Evolutionary conservation across 2,113 vertebrate species (phyloP).

Genomic region (Vombatus ursinus): DNA sequence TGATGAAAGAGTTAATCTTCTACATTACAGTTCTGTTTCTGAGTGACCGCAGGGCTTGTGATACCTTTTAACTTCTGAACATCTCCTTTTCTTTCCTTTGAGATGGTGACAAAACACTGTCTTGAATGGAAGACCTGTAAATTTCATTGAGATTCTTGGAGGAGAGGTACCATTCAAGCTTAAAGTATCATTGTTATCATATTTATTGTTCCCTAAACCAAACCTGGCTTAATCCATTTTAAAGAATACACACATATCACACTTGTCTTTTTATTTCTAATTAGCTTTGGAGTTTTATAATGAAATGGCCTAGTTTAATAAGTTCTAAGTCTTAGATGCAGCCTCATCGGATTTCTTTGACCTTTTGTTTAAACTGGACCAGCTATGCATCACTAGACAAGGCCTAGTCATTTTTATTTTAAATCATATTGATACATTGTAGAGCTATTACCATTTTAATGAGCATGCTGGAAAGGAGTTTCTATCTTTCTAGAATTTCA

Average conservation of each 20-base stretch:
- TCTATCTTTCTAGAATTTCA: conserved; percentile 17
- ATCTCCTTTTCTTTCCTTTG: not conserved
- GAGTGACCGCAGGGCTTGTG: not conserved
- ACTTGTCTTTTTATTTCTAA: conserved; percentile 22
- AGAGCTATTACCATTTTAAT: conserved; percentile 1
- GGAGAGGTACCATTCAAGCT: not conserved
- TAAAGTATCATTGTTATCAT: not conserved
- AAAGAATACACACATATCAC: not conserved
- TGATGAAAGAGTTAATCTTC: not conserved
- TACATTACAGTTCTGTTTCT: not conserved
- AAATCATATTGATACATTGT: not conserved
- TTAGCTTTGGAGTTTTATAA: conserved; percentile 46
- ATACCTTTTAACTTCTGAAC: not conserved
- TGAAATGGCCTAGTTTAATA: conserved; percentile 31
- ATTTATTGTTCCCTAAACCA: not conserved
- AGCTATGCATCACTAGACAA: not conserved
- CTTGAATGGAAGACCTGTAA: not conserved
- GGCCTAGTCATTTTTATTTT: not conserved
- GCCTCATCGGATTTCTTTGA: conserved; percentile 6
- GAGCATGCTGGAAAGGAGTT: not conserved
- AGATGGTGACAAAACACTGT: not conserved
- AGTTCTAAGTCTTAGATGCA: not conserved
- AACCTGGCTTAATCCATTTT: not conserved
- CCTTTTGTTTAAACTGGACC: conserved; percentile 6
- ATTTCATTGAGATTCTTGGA: not conserved